phyloP scores from a whole-genome alignment of 2,888 invertebrate species.

The Ceraclea dissimilis region DNA sequence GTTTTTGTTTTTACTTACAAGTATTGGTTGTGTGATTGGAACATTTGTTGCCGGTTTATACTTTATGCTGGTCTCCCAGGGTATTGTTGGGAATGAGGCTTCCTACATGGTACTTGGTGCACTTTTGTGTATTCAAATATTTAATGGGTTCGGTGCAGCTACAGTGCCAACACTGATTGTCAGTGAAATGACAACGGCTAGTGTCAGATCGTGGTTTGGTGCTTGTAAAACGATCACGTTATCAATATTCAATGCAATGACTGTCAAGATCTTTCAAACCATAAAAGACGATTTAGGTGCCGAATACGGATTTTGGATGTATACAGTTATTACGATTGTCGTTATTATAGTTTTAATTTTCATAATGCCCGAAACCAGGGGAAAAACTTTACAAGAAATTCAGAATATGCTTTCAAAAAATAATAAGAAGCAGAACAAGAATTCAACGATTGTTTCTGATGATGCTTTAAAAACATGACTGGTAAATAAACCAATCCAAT shows the following conservation, averaged over 20 bases:
- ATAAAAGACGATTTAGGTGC: constrained; percentile 1
- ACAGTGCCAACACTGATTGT: constrained; percentile 8
- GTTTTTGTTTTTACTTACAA: constrained; percentile 4
- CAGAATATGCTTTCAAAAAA: constrained; percentile 9
- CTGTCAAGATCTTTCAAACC: constrained; percentile 6
- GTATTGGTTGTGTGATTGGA: constrained; percentile 4
- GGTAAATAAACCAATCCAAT: too few species aligned
- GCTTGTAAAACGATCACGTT: constrained; percentile 6
- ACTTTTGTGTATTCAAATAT: constrained; percentile 8
- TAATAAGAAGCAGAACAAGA: too few species aligned
- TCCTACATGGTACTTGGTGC: constrained; percentile 9
- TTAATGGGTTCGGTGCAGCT: constrained; percentile 5
- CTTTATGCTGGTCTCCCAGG: constrained; percentile 5
- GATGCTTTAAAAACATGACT: too few species aligned
- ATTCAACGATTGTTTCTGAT: too few species aligned
- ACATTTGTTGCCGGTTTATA: constrained; percentile 7
- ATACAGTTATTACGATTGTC: not conserved
- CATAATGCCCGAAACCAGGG: constrained; percentile 14
- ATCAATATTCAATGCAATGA: constrained; percentile 8
- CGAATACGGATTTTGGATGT: constrained; percentile 11
- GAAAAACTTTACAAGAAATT: constrained; percentile 11
- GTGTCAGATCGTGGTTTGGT: constrained; percentile 12
- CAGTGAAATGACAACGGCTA: constrained; percentile 15
- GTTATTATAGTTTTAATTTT: not conserved
- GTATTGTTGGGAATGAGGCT: not conserved